A percentile compares a stretch with the other conserved stretches of the same genome.
These are phyloP conservation scores for Bergia sp. DNA, from an alignment of 92 coral and sea anemone genomes.

Conservation along the genomic window DNA sequence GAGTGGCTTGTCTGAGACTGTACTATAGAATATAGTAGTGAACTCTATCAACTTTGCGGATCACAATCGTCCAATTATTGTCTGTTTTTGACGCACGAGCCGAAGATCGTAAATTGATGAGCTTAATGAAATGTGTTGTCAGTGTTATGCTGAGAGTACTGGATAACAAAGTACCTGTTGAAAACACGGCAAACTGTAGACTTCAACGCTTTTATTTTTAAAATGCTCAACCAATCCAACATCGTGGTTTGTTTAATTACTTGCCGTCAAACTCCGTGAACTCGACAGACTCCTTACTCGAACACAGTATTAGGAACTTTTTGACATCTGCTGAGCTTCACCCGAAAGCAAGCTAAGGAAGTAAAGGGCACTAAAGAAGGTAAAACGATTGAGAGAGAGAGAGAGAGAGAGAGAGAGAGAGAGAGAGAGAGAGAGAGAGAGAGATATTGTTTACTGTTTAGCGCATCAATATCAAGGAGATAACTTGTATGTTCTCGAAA, in stretches of 20 bases:
- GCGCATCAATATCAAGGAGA: too few species aligned
- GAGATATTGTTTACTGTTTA: too few species aligned
- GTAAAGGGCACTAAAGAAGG: background rate
- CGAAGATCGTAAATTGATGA: background rate
- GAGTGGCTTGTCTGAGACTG: background rate
- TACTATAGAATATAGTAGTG: background rate
- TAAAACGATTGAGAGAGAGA: too few species aligned
- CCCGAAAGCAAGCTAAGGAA: background rate
- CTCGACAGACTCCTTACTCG: too few species aligned
- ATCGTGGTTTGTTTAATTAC: background rate
- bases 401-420: too few species aligned
- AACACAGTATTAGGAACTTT: too few species aligned
- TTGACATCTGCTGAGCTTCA: background rate
- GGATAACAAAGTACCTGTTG: background rate
- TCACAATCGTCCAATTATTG: background rate
- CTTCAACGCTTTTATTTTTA: background rate
- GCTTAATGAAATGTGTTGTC: conserved; percentile 2
- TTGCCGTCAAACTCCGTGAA: too few species aligned
- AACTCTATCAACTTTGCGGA: background rate
- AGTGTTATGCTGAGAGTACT: background rate
- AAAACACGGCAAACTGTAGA: background rate
- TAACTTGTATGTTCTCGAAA: background rate
- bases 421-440: too few species aligned
- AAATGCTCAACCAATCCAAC: background rate
- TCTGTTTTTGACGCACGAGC: conserved; percentile 14